Percentiles rank a stretch among this genome's conserved stretches.
These are phyloP conservation scores for Arrhamphus sclerolepis DNA, from an alignment of 2,797 vertebrate genomes.

Conservation along the genomic window DNA sequence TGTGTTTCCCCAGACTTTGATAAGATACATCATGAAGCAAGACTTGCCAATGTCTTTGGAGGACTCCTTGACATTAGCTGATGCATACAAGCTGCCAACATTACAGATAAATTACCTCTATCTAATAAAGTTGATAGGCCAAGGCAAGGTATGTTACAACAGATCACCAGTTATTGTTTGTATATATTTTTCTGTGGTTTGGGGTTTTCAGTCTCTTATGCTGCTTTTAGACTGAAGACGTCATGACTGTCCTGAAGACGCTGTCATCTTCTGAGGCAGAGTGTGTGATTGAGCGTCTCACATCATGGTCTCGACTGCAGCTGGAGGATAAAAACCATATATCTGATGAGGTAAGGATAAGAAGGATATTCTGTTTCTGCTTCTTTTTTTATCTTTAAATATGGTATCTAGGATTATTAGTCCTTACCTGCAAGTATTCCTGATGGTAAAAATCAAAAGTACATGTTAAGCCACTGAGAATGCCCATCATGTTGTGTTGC, in stretches of 20 bases:
- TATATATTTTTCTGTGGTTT: not conserved
- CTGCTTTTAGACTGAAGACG: slow-evolving; percentile 83
- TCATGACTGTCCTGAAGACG: slow-evolving; percentile 82
- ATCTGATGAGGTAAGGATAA: slow-evolving; percentile 83
- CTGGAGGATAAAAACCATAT: slow-evolving; percentile 83
- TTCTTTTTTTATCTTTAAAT: too few relatives aligned
- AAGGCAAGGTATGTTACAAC: slow-evolving; percentile 79
- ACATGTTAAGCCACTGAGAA: too few relatives aligned
- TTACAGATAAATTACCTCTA: slow-evolving; percentile 86
- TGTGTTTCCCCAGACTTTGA: slow-evolving; percentile 80
- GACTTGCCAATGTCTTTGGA: slow-evolving; percentile 86
- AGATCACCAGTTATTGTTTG: not conserved
- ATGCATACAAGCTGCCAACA: slow-evolving; percentile 84
- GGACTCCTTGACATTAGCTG: slow-evolving; percentile 89
- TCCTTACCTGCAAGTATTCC: too few relatives aligned
- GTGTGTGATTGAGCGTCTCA: slow-evolving; percentile 84
- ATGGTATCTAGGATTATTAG: too few relatives aligned
- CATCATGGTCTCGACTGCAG: slow-evolving; percentile 85
- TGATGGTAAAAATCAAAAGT: too few relatives aligned
- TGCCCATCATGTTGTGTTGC: too few relatives aligned
- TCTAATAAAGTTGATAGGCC: slow-evolving; percentile 85
- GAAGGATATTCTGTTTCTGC: not conserved
- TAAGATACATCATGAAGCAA: slow-evolving; percentile 92
- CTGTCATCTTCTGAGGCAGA: slow-evolving; percentile 80
- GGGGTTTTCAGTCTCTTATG: slow-evolving; percentile 2